These are phyloP conservation scores for Bactericera cockerelli DNA, from an alignment of 1,140 invertebrate species.

Conservation along the genomic window DNA sequence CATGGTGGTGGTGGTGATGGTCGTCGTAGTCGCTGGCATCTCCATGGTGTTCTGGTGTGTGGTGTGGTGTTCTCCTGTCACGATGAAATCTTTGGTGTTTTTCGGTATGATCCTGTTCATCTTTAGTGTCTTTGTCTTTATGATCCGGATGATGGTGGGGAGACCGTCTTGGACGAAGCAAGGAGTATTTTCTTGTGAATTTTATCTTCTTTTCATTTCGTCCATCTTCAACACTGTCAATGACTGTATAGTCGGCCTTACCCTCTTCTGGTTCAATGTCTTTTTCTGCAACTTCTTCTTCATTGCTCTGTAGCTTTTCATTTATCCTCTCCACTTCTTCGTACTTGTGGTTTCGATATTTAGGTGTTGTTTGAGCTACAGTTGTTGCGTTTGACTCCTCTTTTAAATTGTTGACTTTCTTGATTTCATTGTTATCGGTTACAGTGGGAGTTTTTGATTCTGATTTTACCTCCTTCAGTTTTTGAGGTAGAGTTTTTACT, in stretches of 20 bases:
- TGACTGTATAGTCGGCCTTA: too few species aligned
- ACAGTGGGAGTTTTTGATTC: not conserved
- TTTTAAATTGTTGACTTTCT: not conserved
- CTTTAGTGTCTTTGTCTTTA: not conserved
- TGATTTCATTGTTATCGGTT: not conserved
- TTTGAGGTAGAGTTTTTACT: not conserved
- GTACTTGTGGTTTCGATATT: not conserved
- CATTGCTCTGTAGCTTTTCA: not conserved
- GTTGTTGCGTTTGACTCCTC: not conserved
- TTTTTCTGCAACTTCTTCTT: not conserved
- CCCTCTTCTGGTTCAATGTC: not conserved
- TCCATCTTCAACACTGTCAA: not conserved
- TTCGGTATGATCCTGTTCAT: not conserved
- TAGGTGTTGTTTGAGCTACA: not conserved
- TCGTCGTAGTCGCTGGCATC: not conserved
- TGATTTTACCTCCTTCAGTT: not conserved
- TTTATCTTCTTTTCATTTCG: constrained; percentile 2
- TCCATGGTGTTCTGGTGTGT: not conserved
- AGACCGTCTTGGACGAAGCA: not conserved
- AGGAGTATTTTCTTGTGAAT: not conserved
- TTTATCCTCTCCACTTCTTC: constrained; percentile 2
- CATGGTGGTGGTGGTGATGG: not conserved
- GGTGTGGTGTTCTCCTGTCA: not conserved
- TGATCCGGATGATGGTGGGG: constrained; percentile 5
- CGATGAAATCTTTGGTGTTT: not conserved